Percentiles rank a stretch among this genome's conserved stretches.
phyloP scores from a whole-genome alignment of 2,113 vertebrate genomes.

The Gavia stellata region DNA sequence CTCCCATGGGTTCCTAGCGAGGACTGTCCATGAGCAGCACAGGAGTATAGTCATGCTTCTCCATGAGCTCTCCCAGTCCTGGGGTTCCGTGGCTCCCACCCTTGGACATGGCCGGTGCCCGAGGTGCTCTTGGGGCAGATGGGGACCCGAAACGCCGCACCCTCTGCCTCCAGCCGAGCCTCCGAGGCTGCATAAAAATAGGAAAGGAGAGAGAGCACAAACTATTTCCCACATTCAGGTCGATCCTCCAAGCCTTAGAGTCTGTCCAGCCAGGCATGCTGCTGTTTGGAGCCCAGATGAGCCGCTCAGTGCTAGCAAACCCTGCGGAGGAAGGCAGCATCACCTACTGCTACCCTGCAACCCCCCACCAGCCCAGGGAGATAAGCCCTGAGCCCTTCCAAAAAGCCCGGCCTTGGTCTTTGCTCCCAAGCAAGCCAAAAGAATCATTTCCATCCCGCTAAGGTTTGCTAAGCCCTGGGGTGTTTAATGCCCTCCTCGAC shows the following conservation, averaged over 20 bases:
- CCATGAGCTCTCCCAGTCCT: background rate
- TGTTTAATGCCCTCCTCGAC: background rate
- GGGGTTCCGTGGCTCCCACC: background rate
- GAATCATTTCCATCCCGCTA: background rate
- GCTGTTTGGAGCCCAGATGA: background rate
- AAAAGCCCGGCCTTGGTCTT: background rate
- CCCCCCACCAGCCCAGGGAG: background rate
- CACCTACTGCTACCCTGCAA: accelerated
- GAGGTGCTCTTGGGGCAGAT: background rate
- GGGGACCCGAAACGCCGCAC: accelerated
- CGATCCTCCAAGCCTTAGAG: background rate
- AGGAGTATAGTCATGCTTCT: accelerated
- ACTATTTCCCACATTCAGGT: background rate
- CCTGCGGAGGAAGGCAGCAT: background rate
- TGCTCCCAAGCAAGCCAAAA: background rate
- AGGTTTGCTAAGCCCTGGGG: background rate
- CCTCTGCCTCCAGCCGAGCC: background rate
- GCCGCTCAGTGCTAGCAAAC: background rate
- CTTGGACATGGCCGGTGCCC: background rate
- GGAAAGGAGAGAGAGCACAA: background rate
- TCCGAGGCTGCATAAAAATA: background rate
- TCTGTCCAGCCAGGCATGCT: background rate
- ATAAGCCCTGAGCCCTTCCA: background rate
- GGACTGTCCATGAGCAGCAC: background rate
- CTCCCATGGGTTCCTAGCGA: accelerated